Base-by-base conservation (phyloP, 2,797 vertebrate species). In the Etheostoma perlongum region DNA sequence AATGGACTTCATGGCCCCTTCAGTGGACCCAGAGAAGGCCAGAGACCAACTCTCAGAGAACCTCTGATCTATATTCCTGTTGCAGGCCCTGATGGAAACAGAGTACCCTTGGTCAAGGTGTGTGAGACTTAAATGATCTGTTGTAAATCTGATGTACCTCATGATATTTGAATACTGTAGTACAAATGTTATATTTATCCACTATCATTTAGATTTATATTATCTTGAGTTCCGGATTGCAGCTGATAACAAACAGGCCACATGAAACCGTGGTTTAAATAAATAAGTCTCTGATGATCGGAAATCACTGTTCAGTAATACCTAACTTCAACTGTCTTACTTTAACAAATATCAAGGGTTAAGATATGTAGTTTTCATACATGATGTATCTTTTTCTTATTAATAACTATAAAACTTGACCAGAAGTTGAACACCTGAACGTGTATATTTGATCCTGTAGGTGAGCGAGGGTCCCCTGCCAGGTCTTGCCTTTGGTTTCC, bases 61-160 rank as follows among this genome's bases (percentile, higher is more conserved):
- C 95, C 95, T 0, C 89, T 95, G 44, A 87, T 95, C 67, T 96
- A 95, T 78, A 94, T 96, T 78, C 95, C 95, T 46, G 87, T 91
- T 9, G 77, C 94, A 5, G 95, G 95, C 83, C 92, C 96, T 86
- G 72, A 97, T 93, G 94, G 96, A 90, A 73, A 94, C 77, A 90
- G 95, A 79, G 92, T 95, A 0, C 95, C 95, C 3, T 67, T 96
- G 84, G 94, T 96, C 27, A 93, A 91, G 87, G 91, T 95, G 51
- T 78, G 88, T 70, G 63, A 72, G 8, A 18, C 64, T 72, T 25
- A 44, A 46, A 62, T 59, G 8, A 44, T 18, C 1, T 51, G 27
- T 21, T 46, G 2, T 51, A 30, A 67, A 70, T 40, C 23, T 70
- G 36, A 59, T 60, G 16, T 47, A 9, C 18, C 19, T 66, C 14